A percentile compares a stretch with the other conserved stretches of the same genome.
These are phyloP conservation scores for Baryphthengus martii DNA, from an alignment of 2,113 vertebrate genomes.

Conservation along the genomic window DNA sequence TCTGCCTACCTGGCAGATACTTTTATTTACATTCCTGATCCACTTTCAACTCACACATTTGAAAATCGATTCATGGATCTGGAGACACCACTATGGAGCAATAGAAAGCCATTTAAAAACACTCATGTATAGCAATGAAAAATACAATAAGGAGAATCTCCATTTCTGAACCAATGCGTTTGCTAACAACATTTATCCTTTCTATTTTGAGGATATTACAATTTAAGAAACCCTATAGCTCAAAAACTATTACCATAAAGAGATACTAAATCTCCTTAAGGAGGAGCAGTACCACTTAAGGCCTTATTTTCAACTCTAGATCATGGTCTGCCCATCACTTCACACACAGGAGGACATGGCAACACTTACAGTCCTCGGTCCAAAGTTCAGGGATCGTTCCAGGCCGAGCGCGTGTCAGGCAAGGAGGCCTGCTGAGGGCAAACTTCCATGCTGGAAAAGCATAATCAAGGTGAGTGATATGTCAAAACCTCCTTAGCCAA, in stretches of 20 bases:
- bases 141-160: background rate
- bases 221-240: background rate
- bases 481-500: background rate
- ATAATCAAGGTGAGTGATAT: background rate
- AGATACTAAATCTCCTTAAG: background rate
- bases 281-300: background rate
- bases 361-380: background rate
- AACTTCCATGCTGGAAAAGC: background rate
- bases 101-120: background rate
- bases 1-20: background rate
- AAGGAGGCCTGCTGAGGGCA: background rate
- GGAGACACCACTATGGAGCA: background rate
- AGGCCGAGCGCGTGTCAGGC: background rate
- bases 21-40: background rate
- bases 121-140: background rate
- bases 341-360: background rate
- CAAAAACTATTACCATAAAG: background rate
- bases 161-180: background rate
- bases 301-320: background rate
- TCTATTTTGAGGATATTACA: background rate
- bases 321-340: background rate
- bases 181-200: background rate
- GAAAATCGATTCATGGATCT: background rate
- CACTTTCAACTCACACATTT: background rate
- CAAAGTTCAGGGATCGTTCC: background rate